A percentile compares a stretch with the other conserved stretches of the same genome.
These are phyloP conservation scores for Eristalis intricaria DNA, from an alignment of 2,888 invertebrate genomes.

Conservation along the genomic window DNA sequence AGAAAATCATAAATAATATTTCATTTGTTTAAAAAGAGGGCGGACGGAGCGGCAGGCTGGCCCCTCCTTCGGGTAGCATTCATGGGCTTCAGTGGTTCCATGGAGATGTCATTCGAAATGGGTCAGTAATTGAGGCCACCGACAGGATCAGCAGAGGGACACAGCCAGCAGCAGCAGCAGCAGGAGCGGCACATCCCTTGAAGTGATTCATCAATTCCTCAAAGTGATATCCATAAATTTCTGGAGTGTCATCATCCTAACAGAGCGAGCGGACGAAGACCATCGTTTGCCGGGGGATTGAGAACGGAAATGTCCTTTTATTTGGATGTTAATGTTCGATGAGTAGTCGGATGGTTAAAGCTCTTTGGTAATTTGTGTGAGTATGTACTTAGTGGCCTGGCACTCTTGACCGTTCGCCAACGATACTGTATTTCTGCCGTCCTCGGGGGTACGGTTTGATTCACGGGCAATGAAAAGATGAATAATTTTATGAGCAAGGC, in stretches of 20 bases:
- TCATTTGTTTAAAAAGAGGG: constrained; percentile 51
- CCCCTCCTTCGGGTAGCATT: constrained; percentile 41
- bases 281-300: constrained; percentile 39
- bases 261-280: constrained; percentile 44
- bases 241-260: constrained; percentile 62
- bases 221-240: constrained; percentile 69
- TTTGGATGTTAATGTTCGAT: constrained; percentile 62
- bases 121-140: constrained; percentile 63
- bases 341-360: constrained; percentile 34
- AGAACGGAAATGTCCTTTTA: constrained; percentile 39
- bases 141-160: not conserved
- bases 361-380: constrained; percentile 22
- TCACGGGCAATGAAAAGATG: constrained; percentile 14
- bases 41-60: constrained; percentile 43
- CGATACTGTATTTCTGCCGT: not conserved
- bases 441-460: not conserved
- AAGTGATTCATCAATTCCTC: constrained; percentile 67
- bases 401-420: not conserved
- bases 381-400: constrained; percentile 23
- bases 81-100: constrained; percentile 37
- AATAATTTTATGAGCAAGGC: constrained; percentile 9
- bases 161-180: not conserved
- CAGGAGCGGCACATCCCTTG: constrained; percentile 37
- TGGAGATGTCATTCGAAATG: constrained; percentile 54
- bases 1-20: constrained; percentile 67